Conservation (phyloP, 2,888 invertebrate species). For the Zootermopsis nevadensis region DNA sequence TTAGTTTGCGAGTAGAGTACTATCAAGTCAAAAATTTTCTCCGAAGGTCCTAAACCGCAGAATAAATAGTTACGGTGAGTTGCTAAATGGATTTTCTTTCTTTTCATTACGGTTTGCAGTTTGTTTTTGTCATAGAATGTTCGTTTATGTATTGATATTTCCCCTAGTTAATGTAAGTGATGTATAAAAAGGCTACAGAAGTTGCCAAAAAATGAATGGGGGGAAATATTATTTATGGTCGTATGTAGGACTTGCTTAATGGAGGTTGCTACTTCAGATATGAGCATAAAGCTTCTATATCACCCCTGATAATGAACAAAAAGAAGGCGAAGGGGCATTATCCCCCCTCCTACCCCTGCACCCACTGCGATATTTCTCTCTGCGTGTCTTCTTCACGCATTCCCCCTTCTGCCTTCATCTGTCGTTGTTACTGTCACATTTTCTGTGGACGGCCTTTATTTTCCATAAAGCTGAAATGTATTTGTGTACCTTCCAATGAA, state of each 20-base stretch:
- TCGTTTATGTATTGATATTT: conserved; percentile 23
- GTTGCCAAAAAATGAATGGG: conserved; percentile 53
- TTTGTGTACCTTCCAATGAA: neutral
- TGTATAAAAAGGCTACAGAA: conserved; percentile 30
- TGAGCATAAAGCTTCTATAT: conserved; percentile 45
- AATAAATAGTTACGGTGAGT: neutral
- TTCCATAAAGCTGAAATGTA: conserved; percentile 28
- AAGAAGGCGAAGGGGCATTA: conserved; percentile 1
- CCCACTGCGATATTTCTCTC: neutral
- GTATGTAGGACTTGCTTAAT: conserved; percentile 39
- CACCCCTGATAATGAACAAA: conserved; percentile 48
- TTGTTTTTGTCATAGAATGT: neutral
- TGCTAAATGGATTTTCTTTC: neutral
- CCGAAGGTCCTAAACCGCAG: neutral
- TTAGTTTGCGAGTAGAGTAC: neutral
- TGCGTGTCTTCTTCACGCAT: conserved; percentile 2
- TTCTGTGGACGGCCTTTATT: neutral
- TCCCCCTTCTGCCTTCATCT: neutral
- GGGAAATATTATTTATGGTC: conserved; percentile 52
- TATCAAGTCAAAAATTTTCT: no score
- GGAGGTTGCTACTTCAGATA: conserved; percentile 45
- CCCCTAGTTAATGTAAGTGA: conserved; percentile 36
- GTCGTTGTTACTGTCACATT: conserved; percentile 17
- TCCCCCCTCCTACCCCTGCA: neutral
- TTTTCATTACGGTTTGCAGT: neutral